Evolutionary conservation across 2,113 vertebrate genomes (phyloP).

Genomic region (Archocentrus centrarchus): DNA sequence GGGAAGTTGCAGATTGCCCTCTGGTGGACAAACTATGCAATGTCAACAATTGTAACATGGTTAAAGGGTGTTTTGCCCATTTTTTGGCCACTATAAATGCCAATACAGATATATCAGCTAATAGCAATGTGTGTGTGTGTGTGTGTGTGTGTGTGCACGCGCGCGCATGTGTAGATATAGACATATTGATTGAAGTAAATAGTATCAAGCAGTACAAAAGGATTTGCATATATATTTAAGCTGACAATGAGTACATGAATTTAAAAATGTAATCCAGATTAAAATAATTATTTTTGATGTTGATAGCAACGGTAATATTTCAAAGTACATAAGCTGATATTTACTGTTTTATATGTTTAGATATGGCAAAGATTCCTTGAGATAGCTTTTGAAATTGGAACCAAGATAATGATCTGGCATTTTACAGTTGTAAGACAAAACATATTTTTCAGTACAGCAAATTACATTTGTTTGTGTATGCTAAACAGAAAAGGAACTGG

Average conservation of each 20-base stretch:
- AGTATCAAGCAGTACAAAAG: background rate
- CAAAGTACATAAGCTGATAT: background rate
- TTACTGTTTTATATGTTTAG: background rate
- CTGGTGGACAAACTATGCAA: background rate
- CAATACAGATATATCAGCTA: background rate
- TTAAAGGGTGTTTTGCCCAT: background rate
- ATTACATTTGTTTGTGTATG: constrained; percentile 24
- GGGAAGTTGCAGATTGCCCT: background rate
- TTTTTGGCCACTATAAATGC: background rate
- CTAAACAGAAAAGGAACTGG: constrained; percentile 31
- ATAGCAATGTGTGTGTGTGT: too few species aligned
- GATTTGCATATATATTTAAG: background rate
- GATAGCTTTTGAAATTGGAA: background rate
- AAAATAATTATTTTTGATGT: background rate
- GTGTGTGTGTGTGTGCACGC: too few species aligned
- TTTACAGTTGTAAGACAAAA: background rate
- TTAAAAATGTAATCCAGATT: background rate
- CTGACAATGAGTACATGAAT: background rate
- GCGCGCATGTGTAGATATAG: too few species aligned
- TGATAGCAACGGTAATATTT: background rate
- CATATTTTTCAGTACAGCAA: background rate
- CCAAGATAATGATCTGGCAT: background rate
- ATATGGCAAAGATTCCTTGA: background rate
- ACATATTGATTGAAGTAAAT: background rate
- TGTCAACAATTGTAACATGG: background rate